Conservation (phyloP, 53 echinoderm and acorn worm species). For the Astropecten irregularis region DNA sequence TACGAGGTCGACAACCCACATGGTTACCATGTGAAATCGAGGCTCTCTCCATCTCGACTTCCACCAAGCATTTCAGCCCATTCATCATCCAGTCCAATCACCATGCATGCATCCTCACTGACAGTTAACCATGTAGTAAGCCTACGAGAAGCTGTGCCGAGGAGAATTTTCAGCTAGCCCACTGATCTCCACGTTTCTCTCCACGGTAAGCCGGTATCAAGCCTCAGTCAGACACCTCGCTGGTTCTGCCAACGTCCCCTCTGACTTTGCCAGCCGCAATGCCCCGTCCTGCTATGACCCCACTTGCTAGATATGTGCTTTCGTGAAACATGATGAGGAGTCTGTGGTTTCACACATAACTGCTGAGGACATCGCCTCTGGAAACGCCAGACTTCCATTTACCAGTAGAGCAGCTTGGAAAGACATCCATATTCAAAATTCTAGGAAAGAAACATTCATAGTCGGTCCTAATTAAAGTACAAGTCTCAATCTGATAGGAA, state of each 20-base stretch:
- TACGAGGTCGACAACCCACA: too few species aligned
- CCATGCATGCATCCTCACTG: constrained; percentile 71
- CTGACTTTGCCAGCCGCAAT: constrained; percentile 40
- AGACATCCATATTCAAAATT: too few species aligned
- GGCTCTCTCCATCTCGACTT: too few species aligned
- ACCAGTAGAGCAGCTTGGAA: constrained; percentile 67
- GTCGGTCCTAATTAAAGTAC: too few species aligned
- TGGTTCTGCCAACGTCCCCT: constrained; percentile 41
- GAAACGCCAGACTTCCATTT: constrained; percentile 54
- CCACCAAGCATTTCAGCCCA: too few species aligned
- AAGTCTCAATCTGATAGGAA: too few species aligned
- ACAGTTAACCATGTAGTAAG: constrained; percentile 76
- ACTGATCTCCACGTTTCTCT: constrained; percentile 47
- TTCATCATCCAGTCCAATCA: too few species aligned
- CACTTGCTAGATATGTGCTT: constrained; percentile 73
- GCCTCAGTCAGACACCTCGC: constrained; percentile 41
- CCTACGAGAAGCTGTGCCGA: constrained; percentile 69
- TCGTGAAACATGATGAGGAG: constrained; percentile 44
- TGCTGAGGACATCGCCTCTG: constrained; percentile 42
- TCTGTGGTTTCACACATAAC: too few species aligned
- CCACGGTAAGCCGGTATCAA: constrained; percentile 56
- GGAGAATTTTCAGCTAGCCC: constrained; percentile 72
- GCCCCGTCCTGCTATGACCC: constrained; percentile 29
- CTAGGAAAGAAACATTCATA: too few species aligned
- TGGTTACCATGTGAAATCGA: too few species aligned